phyloP scores from a whole-genome alignment of 2,113 vertebrate genomes.

The Anarrhichthys ocellatus region DNA sequence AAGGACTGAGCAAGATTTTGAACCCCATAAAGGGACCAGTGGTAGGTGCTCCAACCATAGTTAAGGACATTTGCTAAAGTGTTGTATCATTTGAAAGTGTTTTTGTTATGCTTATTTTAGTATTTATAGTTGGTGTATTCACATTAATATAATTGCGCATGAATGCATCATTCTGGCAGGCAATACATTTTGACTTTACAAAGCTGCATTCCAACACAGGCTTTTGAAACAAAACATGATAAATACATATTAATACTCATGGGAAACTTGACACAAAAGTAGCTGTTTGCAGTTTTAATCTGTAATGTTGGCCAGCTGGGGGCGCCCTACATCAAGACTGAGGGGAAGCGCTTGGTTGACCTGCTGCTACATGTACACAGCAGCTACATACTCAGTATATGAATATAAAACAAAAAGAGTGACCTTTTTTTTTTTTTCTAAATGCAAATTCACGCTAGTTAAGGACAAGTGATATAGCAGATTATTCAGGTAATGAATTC shows the following conservation, averaged over 20 bases:
- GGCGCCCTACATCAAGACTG: neutral
- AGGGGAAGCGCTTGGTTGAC: neutral
- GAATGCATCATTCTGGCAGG: neutral
- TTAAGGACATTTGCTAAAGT: too few relatives aligned
- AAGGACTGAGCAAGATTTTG: too few relatives aligned
- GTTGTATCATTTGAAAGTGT: too few relatives aligned
- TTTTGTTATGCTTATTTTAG: too few relatives aligned
- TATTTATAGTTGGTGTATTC: neutral
- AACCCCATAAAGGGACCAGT: too few relatives aligned
- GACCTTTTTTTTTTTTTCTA: neutral
- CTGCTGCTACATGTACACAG: neutral
- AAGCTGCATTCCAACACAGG: neutral
- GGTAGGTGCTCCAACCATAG: too few relatives aligned
- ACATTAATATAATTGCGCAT: neutral
- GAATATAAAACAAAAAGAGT: neutral
- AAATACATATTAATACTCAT: neutral
- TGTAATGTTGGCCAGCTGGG: slow-evolving; percentile 18
- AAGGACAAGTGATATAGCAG: neutral
- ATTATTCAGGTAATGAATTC: neutral
- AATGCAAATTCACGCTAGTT: neutral
- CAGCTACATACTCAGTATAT: neutral
- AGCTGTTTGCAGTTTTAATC: neutral
- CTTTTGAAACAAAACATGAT: neutral
- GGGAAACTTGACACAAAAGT: neutral
- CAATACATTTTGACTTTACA: neutral